Evolutionary conservation across 1,140 invertebrate genomes (phyloP), one percentile per base, ranked within the genome.

Genomic region (Sitobion miscanthi): DNA sequence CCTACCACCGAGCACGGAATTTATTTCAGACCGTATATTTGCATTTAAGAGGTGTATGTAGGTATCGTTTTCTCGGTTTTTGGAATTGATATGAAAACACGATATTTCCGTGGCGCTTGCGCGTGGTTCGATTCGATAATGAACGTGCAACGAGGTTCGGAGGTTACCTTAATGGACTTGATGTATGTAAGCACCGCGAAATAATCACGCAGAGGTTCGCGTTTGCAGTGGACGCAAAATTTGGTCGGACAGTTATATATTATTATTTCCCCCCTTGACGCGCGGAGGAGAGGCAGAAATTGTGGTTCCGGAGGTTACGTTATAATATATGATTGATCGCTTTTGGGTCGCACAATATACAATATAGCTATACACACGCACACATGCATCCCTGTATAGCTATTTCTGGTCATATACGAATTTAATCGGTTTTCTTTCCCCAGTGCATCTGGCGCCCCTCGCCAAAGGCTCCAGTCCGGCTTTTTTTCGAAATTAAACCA

Each of bases 371-470:
- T 77, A 69, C 7, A n/a, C 14, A 20, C 77, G 47, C 14, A 91
- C 11, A 1, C 62, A n/a, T 14, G 38, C 49, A 85, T 57, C 77
- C 23, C 47, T 92, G 20, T 38, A 38, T 77, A 77, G n/a, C 62
- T 77, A 77, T 77, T 38, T 47, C 23, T 49, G 47, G 82, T 54
- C 82, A 86, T 93, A 86, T 93, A 85, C 91, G 82, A 93, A 93
- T 93, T 93, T 93, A 93, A 93, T 93, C 91, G 91, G 91, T 93
- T 93, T 93, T 86, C 47, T 93, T 93, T 93, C 85, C 69, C 38
- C 82, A 21, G 57, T 93, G 82, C 91, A 93, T 93, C 91, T 93
- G 82, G 91, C 91, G 91, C 91, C 82, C n/a, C 11, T 52, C 35
- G 11, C 17, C 23, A 62, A 14, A 52, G 23, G 47, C 30, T n/a